A percentile compares a stretch with the other conserved stretches of the same genome.
phyloP scores from a whole-genome alignment of 2,797 vertebrate genomes.

The Enteromius anoplus region DNA sequence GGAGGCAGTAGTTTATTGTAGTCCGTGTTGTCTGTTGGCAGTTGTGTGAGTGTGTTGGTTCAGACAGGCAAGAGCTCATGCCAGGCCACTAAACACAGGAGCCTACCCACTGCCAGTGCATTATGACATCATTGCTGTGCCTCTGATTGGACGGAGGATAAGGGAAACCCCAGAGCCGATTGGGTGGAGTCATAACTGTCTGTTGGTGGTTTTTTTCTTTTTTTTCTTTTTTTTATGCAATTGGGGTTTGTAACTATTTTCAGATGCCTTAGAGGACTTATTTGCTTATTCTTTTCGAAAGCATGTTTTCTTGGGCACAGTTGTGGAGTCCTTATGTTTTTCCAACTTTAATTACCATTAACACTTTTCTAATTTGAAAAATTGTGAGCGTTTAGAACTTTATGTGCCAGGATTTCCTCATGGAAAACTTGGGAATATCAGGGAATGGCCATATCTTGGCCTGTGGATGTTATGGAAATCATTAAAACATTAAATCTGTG shows the following conservation, averaged over 20 bases:
- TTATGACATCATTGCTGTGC: conserved; percentile 45
- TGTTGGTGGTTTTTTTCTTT: neutral
- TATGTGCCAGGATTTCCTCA: neutral
- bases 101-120: conserved; percentile 46
- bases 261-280: conserved; percentile 2
- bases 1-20: conserved; percentile 18
- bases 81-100: conserved; percentile 56
- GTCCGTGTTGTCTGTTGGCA: conserved; percentile 26
- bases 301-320: conserved; percentile 7
- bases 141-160: conserved; percentile 42
- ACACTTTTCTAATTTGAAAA: conserved; percentile 4
- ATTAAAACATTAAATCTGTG: conserved; percentile 5
- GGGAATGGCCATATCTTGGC: neutral
- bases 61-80: conserved; percentile 41
- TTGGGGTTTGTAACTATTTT: conserved; percentile 43
- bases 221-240: neutral
- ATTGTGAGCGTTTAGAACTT: neutral
- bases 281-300: neutral
- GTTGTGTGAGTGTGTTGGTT: conserved; percentile 37
- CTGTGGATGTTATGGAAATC: neutral
- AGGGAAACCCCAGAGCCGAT: conserved; percentile 50
- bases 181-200: conserved; percentile 46
- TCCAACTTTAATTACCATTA: conserved; percentile 1
- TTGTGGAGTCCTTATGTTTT: conserved; percentile 3
- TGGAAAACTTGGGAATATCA: neutral